Base-by-base conservation (phyloP, 2,797 vertebrate species). In the Apogon hyalosoma region DNA sequence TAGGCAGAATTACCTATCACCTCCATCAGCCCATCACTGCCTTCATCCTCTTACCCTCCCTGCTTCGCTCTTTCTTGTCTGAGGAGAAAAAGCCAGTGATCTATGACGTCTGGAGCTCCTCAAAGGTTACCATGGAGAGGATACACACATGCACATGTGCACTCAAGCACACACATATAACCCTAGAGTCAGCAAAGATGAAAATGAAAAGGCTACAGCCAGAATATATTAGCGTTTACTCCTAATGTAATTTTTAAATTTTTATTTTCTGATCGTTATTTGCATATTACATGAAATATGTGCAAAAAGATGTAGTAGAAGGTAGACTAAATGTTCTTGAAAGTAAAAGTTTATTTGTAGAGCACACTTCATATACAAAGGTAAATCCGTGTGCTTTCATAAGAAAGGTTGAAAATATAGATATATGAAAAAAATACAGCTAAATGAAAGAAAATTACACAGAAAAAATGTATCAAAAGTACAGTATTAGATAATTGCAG, bases 21-120 rank as follows among this genome's bases (percentile, higher is more conserved):
- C 63, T 41, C 63, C 49, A 73, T 81, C 73, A 52, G 58, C 63
- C 46, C 59, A 7, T 70, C 50, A 1, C 49, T 76, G 70, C 64
- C 71, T 70, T 82, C 63, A 73, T 81, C 59, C 69, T 81, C 64
- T 78, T 70, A 60, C 53, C 54, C 59, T 68, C 58, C 46, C 24
- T 71, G 51, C 33, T 60, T 53, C 19, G 15, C 33, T 56, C 63
- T 18, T 19, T 52, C 53, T 62, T 38, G 54, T 83, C 72, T 73
- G 49, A 3, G 8, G 61, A 64, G 76, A 60, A 73, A 71, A 73
- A 85, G 61, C 43, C 81, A 57, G 63, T 80, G 67, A 80, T 79
- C 77, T 88, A 55, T 84, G 79, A 86, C 51, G 38, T 75, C 75
- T 83, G 63, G 42, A 60, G 59, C 59, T 87, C 67, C 70, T 84